Conservation (phyloP, 2,113 vertebrate genomes). For the Otis tarda region DNA sequence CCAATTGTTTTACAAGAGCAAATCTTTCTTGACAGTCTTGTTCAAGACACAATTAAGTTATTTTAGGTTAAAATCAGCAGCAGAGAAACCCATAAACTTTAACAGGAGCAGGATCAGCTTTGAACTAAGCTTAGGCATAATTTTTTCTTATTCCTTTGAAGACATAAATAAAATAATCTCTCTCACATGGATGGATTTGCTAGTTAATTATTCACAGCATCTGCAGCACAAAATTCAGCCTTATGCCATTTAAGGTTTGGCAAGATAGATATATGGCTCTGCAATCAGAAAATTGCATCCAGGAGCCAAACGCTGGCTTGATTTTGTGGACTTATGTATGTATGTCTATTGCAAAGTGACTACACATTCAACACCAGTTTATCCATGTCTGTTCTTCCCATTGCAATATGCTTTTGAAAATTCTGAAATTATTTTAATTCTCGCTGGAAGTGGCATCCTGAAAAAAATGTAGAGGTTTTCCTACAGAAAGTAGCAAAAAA, state of each 20-base stretch:
- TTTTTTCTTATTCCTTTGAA: conserved; percentile 34
- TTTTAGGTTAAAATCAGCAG: conserved; percentile 16
- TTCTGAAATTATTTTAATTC: background rate
- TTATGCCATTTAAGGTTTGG: background rate
- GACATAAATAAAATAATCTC: conserved; percentile 42
- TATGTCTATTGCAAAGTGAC: background rate
- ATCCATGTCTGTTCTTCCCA: background rate
- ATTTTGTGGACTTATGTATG: background rate
- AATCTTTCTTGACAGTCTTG: background rate
- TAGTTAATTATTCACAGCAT: conserved; percentile 41
- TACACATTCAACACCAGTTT: background rate
- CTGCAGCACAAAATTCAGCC: background rate
- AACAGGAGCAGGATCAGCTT: background rate
- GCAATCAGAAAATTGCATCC: background rate
- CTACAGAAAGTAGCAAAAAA: background rate
- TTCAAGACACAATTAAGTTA: conserved; percentile 39
- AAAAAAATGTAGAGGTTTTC: background rate
- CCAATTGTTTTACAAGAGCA: conserved; percentile 13
- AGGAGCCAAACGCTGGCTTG: background rate
- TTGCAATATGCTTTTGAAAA: background rate
- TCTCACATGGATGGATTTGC: conserved; percentile 6
- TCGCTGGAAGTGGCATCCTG: background rate
- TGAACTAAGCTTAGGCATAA: conserved; percentile 28
- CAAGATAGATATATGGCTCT: background rate
- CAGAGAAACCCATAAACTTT: background rate